Evolutionary conservation across 1,140 invertebrate genomes (phyloP), one percentile per base, ranked within the genome.

Genomic region (Pygmarrhopalites habei): DNA sequence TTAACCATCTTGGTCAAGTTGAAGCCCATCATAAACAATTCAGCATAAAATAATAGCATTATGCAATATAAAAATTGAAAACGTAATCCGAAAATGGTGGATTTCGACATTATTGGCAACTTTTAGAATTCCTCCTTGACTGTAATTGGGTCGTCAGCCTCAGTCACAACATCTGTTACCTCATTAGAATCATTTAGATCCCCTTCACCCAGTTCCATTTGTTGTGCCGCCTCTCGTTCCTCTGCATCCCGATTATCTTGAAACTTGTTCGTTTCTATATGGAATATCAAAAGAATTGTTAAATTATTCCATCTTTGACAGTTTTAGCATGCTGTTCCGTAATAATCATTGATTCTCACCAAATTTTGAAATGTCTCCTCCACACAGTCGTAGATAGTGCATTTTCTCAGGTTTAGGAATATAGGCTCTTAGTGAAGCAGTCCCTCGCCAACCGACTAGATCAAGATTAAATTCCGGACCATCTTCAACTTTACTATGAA

Each of bases 381-480:
- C 90, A 67, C 92, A 80, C 55, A 96, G 75, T 15, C 91, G 77
- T 32, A 96, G 77, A 67, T 87, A 89, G 77, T 96, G 93, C 32
- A 91, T 80, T 21, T 90, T 83, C 73, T 93, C 91, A 65, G 84
- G 81, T 56, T 84, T 79, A 25, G 88, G 83, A 19, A 93, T 86
- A 75, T 95, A 97, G 17, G 88, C 89, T 32, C 92, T 80, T 26
- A 94, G 74, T 5, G 90, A 91, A 62, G 83, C 84, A 12, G 84
- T 87, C n/a, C 93, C 93, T 71, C 86, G 83, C 92, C 93, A 96
- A 0, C 91, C 92, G 57, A 91, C 90, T 44, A 95, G 75, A 28
- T 84, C 80, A 26, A 95, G 76, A 5, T 80, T 79, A 49, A 88
- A 78, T 21, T 26, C 30, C 21, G 75, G 68, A 62, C 72, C 74